Evolutionary conservation across 2,888 invertebrate genomes (phyloP).

Genomic region (Lathronympha strigana): DNA sequence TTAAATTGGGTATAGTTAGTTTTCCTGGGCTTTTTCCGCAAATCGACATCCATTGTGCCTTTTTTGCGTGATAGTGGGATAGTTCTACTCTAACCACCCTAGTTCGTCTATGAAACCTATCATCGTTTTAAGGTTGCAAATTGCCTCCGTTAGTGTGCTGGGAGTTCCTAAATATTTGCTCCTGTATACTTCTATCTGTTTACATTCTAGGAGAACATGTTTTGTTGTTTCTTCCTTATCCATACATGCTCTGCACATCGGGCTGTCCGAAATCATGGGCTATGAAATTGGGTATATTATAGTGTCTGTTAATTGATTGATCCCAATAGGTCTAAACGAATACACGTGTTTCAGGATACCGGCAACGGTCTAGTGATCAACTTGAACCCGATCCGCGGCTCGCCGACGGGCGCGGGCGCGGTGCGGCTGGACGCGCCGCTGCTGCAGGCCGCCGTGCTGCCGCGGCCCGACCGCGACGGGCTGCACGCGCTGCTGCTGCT

Average conservation of each 20-base stretch:
- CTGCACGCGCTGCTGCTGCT: constrained; percentile 91
- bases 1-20: no score
- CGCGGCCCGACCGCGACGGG: constrained; percentile 88
- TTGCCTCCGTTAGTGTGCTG: no score
- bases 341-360: constrained; percentile 71
- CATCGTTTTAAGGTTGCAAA: no score
- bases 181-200: background rate
- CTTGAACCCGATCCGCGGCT: constrained; percentile 96
- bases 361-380: constrained; percentile 89
- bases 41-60: no score
- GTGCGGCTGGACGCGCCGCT: constrained; percentile 86
- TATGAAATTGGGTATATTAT: background rate
- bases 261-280: background rate
- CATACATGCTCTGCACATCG: no score
- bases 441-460: constrained; percentile 89
- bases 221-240: no score
- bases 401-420: constrained; percentile 80
- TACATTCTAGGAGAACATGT: no score
- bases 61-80: no score
- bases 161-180: no score
- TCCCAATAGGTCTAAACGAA: background rate
- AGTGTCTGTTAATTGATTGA: background rate
- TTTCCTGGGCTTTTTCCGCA: no score
- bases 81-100: no score
- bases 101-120: no score